Base-by-base conservation (phyloP, 2,888 invertebrate species). In the Mimas tiliae region DNA sequence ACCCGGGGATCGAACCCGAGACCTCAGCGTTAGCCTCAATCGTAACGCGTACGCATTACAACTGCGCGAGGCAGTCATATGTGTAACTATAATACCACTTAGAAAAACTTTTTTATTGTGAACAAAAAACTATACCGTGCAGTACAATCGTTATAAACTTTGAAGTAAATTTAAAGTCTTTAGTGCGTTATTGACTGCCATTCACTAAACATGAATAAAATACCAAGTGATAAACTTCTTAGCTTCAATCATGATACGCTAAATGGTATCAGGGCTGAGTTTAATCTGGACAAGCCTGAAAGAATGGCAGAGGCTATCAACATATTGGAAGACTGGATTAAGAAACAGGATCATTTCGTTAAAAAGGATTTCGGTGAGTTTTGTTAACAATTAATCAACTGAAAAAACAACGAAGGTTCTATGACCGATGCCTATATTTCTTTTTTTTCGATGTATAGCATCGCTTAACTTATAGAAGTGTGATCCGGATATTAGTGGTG, bases 241-340 rank as follows among this genome's bases (percentile, higher is more conserved):
- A 70, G 79, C 64, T 73, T 76, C 12, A 69, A 68, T 4, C 69
- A 75, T 0, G 71, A 81, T 21, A 80, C 81, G 7, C 50, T 83
- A 21, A 64, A 76, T 8, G 67, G 47, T 21, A 63, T 82, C 3
- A 68, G 82, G 6, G 72, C 76, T 19, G 51, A 72, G 21, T 76
- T 76, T 16, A 72, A 78, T 48, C 65, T 83, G 53, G 75, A 80
- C 9, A 74, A 78, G 16, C 78, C 80, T 84, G 45, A 78, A 78
- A 14, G 76, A 79, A 0, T 86, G 82, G 84, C 38, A 79, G 6
- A 75, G 75, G 58, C 82, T 0, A 69, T 83, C 1, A 75, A 76
- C 27, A 73, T 81, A 4, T 64, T 86, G 34, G 79, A 79, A 8
- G 75, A 79, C 0, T 86, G 85, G 85, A 38, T 82, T 1, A 75